Evolutionary conservation across 2,888 invertebrate species (phyloP), one percentile per base, ranked within the genome.

Genomic region (Chymomyza fuscimana): DNA sequence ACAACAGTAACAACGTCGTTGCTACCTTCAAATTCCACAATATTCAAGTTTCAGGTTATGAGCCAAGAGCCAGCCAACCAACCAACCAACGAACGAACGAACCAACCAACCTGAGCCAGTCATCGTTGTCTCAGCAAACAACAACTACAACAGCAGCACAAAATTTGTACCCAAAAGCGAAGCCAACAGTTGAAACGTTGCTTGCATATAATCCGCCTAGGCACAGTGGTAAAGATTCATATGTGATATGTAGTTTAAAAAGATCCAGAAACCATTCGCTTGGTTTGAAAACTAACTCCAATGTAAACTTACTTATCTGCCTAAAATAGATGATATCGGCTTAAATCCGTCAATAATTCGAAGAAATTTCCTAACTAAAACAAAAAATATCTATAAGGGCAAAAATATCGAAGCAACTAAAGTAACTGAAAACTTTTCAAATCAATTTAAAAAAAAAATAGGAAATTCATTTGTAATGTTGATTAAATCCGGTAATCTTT

Each of bases 1-100:
- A 19, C 19, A 19, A 19, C 19, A 19, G 19, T 19, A 19, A 19
- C 19, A 22, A 19, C 22, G 54, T 22, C 22, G 54, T 22, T 58
- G 88, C 85, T 85, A 85, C 85, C 85, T 85, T 85, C 88, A 88
- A 85, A 85, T 85, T 85, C 85, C 85, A 85, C 87, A 86, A 88
- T 86, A 82, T 85, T 84, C 85, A 88, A 85, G 87, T 85, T 85
- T 85, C 85, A 88, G 87, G 85, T 85, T 85, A 85, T 85, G 85
- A 85, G 88, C 88, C 83, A 84, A 83, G 76, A 79, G 72, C 46
- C 32, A 60, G 25, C 60, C 60, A 60, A 12, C 63, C 7, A 67
- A n/a, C 54, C 63, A 63, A 29, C 52, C n/a, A 32, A 7, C 32
- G 3, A 32, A 32, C 32, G 32, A 32, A 32, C 32, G 32, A 32